These are phyloP conservation scores for Lutjanus argentimaculatus DNA, from an alignment of 2,797 vertebrate genomes.

Conservation along the genomic window DNA sequence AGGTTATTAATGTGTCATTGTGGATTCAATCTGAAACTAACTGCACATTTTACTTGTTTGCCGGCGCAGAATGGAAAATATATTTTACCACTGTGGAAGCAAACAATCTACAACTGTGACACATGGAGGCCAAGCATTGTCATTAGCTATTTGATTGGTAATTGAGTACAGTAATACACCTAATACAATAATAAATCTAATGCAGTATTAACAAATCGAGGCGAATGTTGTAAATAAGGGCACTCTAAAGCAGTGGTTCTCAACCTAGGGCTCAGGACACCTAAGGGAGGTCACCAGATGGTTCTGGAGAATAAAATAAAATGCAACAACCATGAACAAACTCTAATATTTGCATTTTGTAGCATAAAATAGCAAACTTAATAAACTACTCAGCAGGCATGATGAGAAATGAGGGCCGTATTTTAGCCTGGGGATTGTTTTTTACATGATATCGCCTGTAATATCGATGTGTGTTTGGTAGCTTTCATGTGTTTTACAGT, in stretches of 20 bases:
- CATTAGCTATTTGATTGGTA: neutral
- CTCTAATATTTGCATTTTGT: too few species aligned
- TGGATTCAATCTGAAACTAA: slow-evolving; percentile 35
- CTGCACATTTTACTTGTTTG: slow-evolving; percentile 35
- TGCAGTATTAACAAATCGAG: neutral
- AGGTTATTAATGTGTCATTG: slow-evolving; percentile 48
- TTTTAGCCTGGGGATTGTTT: too few species aligned
- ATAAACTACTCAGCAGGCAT: too few species aligned
- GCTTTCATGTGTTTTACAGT: too few species aligned
- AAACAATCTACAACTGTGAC: neutral
- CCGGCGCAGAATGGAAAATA: neutral
- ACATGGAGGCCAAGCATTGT: neutral
- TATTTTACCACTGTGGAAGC: neutral
- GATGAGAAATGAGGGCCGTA: too few species aligned
- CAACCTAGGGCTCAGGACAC: too few species aligned
- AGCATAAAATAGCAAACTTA: too few species aligned
- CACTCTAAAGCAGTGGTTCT: neutral
- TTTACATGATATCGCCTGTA: too few species aligned
- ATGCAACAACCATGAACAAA: too few species aligned
- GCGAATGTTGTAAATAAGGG: neutral
- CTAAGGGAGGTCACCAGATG: too few species aligned
- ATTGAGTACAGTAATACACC: neutral
- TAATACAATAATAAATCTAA: neutral
- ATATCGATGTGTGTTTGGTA: too few species aligned
- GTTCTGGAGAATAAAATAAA: too few species aligned